Conservation (phyloP, 2,888 invertebrate species). For the Eristalis arbustorum region DNA sequence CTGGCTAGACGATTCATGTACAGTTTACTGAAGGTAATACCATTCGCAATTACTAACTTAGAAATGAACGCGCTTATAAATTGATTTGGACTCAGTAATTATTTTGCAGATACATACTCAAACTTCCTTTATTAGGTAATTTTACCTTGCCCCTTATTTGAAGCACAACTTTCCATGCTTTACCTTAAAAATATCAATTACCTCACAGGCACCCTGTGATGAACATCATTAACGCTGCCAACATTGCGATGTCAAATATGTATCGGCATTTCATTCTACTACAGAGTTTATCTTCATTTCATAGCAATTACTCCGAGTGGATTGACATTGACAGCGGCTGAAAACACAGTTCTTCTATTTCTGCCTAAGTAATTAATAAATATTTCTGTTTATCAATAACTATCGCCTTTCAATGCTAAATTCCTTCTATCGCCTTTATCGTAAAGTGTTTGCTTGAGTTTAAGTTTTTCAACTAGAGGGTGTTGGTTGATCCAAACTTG, state of each 20-base stretch:
- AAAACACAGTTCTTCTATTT: constrained; percentile 40
- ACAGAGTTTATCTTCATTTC: constrained; percentile 57
- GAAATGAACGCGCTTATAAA: too few species aligned
- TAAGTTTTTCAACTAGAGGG: constrained; percentile 31
- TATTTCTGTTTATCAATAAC: constrained; percentile 2
- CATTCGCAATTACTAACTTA: too few species aligned
- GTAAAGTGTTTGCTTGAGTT: background rate
- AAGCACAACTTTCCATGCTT: too few species aligned
- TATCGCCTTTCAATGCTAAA: background rate
- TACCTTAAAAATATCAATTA: too few species aligned
- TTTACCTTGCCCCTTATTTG: too few species aligned
- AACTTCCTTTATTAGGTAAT: too few species aligned
- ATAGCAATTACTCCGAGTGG: constrained; percentile 43
- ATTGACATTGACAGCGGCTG: constrained; percentile 71
- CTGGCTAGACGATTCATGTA: too few species aligned
- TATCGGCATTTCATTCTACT: constrained; percentile 38
- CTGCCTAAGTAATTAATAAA: constrained; percentile 50
- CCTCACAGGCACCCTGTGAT: constrained; percentile 5
- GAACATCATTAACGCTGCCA: constrained; percentile 5
- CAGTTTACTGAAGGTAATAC: too few species aligned
- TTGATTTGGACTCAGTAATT: too few species aligned
- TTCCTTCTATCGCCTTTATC: background rate
- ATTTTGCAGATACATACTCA: too few species aligned
- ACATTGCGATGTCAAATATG: background rate
- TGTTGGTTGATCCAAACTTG: constrained; percentile 65